These are phyloP conservation scores for Chouioia cunea DNA, from an alignment of 2,888 invertebrate species.

Conservation along the genomic window DNA sequence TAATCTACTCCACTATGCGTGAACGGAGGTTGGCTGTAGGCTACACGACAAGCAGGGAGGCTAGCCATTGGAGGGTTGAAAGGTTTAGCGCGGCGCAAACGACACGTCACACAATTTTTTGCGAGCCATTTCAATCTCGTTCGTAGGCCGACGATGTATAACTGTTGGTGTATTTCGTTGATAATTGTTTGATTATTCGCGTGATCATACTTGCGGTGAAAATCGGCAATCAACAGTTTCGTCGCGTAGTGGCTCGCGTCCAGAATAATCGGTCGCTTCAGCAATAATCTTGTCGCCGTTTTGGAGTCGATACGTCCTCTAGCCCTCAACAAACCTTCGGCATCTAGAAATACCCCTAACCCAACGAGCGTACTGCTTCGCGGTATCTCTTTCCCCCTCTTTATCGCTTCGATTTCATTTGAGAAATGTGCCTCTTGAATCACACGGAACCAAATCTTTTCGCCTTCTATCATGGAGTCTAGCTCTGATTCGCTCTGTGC, in stretches of 20 bases:
- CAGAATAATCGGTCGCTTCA: not conserved
- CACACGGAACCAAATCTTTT: constrained; percentile 2
- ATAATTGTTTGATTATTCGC: constrained; percentile 15
- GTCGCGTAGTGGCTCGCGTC: not conserved
- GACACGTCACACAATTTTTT: not conserved
- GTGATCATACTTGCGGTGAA: constrained; percentile 6
- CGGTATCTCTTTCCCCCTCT: not conserved
- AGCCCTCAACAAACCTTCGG: not conserved
- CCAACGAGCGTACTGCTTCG: too few species aligned
- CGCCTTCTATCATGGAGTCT: not conserved
- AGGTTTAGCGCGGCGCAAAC: not conserved
- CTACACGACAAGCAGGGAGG: not conserved
- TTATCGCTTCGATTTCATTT: not conserved
- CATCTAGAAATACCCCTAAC: not conserved
- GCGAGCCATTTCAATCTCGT: not conserved
- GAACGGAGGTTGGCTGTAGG: not conserved
- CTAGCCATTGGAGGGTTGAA: not conserved
- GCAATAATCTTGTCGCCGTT: not conserved
- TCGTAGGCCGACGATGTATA: not conserved
- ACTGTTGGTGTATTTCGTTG: constrained; percentile 3
- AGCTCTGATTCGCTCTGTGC: too few species aligned
- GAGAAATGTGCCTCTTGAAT: not conserved
- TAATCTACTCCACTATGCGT: constrained; percentile 12
- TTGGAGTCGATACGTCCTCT: not conserved
- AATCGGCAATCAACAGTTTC: not conserved